A percentile compares a stretch with the other conserved stretches of the same genome.
phyloP scores from a whole-genome alignment of 1,140 invertebrate genomes.

The Drosophila nigrodunni region DNA sequence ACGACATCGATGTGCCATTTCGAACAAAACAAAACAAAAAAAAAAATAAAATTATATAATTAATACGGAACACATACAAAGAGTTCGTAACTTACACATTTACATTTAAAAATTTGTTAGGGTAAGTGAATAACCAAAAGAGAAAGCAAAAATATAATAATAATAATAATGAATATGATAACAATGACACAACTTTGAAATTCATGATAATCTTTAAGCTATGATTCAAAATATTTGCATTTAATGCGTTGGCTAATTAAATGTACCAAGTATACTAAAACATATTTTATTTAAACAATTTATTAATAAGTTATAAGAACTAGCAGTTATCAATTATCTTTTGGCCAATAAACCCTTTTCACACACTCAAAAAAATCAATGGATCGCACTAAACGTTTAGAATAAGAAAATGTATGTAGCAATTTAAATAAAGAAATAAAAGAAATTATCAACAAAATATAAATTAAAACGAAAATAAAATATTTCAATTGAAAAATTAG shows the following conservation, averaged over 20 bases:
- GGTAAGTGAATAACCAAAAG: slow-evolving; percentile 59
- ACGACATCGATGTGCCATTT: slow-evolving; percentile 79
- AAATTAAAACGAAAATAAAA: slow-evolving; percentile 21
- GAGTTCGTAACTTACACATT: slow-evolving; percentile 52
- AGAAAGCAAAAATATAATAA: slow-evolving; percentile 9
- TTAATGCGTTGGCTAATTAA: slow-evolving; percentile 74
- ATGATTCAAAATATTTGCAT: slow-evolving; percentile 70
- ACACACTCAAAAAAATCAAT: slow-evolving; percentile 41
- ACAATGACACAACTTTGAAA: slow-evolving; percentile 30
- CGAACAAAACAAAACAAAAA: slow-evolving; percentile 43
- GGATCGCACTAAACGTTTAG: slow-evolving; percentile 66
- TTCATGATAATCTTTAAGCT: slow-evolving; percentile 47
- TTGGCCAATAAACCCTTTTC: slow-evolving; percentile 42
- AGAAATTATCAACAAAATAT: slow-evolving; percentile 18
- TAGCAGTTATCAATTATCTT: slow-evolving; percentile 54
- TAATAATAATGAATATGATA: too few species aligned
- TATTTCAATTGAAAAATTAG: slow-evolving; percentile 75
- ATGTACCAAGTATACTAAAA: slow-evolving; percentile 67
- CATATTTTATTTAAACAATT: slow-evolving; percentile 74
- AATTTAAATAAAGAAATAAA: slow-evolving; percentile 57
- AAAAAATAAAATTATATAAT: slow-evolving; percentile 25
- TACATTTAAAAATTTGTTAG: slow-evolving; percentile 58
- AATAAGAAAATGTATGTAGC: slow-evolving; percentile 77
- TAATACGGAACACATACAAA: slow-evolving; percentile 14
- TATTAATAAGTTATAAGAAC: slow-evolving; percentile 52